Conservation (phyloP, 1,140 invertebrate genomes). For the Drosophila suzukii region DNA sequence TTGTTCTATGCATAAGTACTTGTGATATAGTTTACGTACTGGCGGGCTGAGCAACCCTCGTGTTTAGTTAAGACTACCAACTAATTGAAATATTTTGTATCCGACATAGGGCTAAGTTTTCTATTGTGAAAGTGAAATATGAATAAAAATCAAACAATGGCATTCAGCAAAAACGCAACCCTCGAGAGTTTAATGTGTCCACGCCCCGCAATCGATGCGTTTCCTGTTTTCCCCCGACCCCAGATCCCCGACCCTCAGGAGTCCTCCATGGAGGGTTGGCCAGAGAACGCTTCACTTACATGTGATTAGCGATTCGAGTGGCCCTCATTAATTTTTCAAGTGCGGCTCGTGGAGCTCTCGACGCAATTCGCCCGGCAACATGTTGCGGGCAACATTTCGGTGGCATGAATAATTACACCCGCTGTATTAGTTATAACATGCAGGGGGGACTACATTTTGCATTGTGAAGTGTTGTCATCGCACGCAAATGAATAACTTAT, state of each 20-base stretch:
- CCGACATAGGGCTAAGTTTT: constrained; percentile 52
- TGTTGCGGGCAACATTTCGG: constrained; percentile 55
- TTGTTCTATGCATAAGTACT: constrained; percentile 32
- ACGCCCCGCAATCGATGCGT: constrained; percentile 36
- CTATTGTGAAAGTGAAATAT: constrained; percentile 46
- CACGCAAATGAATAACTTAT: constrained; percentile 23
- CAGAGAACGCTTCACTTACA: constrained; percentile 64
- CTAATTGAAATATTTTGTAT: constrained; percentile 50
- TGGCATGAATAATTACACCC: constrained; percentile 41
- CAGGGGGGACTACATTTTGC: background rate
- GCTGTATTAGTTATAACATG: constrained; percentile 12
- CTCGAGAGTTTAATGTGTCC: constrained; percentile 33
- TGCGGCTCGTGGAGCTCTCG: constrained; percentile 59
- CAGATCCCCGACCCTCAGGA: background rate
- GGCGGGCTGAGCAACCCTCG: constrained; percentile 15
- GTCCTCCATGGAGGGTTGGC: constrained; percentile 39
- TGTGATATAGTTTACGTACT: constrained; percentile 70
- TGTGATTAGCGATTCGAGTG: constrained; percentile 79
- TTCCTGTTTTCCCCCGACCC: constrained; percentile 16
- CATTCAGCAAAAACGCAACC: constrained; percentile 58
- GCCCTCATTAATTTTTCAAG: constrained; percentile 80
- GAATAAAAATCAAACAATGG: constrained; percentile 61
- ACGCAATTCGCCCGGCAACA: constrained; percentile 52
- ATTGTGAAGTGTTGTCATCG: constrained; percentile 10
- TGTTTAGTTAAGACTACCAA: constrained; percentile 42